These are phyloP conservation scores for Nyctalus aviator DNA, from an alignment of 2,797 vertebrate genomes.

Conservation along the genomic window DNA sequence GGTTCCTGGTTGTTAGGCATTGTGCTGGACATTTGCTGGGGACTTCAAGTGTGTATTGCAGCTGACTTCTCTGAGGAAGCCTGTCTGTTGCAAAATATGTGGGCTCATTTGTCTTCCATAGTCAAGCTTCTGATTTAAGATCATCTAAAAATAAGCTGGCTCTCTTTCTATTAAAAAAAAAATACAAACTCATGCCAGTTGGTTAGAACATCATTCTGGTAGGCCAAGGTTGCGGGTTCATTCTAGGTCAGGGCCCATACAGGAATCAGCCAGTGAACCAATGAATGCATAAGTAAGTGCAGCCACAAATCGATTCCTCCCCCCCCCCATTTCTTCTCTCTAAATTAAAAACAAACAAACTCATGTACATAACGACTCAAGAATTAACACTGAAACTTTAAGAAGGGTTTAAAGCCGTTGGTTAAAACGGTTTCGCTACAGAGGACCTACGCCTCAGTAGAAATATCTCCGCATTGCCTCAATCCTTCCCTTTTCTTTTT, in stretches of 20 bases:
- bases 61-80: neutral
- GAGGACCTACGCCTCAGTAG: neutral
- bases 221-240: neutral
- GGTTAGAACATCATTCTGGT: neutral
- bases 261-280: neutral
- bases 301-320: neutral
- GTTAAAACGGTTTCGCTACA: neutral
- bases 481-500: neutral
- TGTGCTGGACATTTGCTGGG: neutral
- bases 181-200: neutral
- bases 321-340: neutral
- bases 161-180: neutral
- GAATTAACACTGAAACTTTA: constrained; percentile 9
- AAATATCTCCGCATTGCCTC: neutral
- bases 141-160: neutral
- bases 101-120: neutral
- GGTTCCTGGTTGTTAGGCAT: neutral
- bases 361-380: neutral
- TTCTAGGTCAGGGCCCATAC: neutral
- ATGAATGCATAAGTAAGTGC: neutral
- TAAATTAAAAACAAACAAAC: neutral
- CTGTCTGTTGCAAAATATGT: neutral
- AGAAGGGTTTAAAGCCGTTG: neutral
- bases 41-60: neutral
- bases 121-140: neutral